These are phyloP conservation scores for Loris lydekkerianus DNA, from an alignment of 2,797 vertebrate species.

Conservation along the genomic window DNA sequence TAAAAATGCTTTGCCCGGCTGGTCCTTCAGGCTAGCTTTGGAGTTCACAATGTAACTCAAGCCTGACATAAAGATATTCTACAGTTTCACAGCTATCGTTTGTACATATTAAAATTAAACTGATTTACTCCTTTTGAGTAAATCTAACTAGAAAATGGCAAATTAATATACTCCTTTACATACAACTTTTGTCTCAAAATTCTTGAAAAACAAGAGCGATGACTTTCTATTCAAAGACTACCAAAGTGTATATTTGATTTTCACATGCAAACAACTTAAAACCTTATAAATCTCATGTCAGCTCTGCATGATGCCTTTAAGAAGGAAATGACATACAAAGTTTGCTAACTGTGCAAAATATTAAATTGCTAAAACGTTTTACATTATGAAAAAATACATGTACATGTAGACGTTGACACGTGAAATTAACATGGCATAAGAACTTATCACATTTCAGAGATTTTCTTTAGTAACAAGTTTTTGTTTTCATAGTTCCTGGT, in stretches of 20 bases:
- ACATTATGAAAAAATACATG: conserved; percentile 86
- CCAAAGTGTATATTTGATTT: conserved; percentile 84
- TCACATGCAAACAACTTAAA: conserved; percentile 84
- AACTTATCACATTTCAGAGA: conserved; percentile 85
- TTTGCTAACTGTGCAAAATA: conserved; percentile 87
- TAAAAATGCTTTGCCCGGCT: conserved; percentile 79
- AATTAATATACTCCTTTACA: conserved; percentile 80
- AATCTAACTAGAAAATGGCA: conserved; percentile 81
- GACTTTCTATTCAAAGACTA: conserved; percentile 85
- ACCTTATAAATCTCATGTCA: conserved; percentile 75
- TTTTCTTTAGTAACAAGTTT: conserved; percentile 84
- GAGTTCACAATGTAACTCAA: conserved; percentile 71
- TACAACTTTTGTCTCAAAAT: conserved; percentile 79
- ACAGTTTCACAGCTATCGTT: conserved; percentile 83
- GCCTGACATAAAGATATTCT: conserved; percentile 75
- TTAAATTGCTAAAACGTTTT: conserved; percentile 86
- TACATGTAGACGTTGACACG: conserved; percentile 84
- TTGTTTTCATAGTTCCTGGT: conserved; percentile 82
- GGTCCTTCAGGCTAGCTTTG: conserved; percentile 80
- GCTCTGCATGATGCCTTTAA: conserved; percentile 80
- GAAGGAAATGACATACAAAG: conserved; percentile 86
- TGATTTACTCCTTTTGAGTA: conserved; percentile 82
- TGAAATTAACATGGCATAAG: conserved; percentile 79
- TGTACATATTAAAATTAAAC: conserved; percentile 82
- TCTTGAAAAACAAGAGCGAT: conserved; percentile 84